These are phyloP conservation scores for Cosmia trapezina DNA, from an alignment of 2,888 invertebrate species.

Conservation along the genomic window DNA sequence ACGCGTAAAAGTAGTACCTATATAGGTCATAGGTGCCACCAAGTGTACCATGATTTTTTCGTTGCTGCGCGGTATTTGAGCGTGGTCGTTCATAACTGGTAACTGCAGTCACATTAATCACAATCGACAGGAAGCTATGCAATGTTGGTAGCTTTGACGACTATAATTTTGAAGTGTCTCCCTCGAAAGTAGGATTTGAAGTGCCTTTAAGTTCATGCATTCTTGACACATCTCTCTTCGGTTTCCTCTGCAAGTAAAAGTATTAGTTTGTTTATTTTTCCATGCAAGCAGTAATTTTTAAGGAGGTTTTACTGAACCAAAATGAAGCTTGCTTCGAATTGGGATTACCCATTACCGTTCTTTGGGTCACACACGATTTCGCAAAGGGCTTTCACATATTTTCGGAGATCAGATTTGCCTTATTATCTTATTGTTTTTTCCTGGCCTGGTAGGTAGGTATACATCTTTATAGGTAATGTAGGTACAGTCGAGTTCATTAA, in stretches of 20 bases:
- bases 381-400: neutral
- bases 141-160: neutral
- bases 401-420: too few species aligned
- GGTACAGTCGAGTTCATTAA: too few species aligned
- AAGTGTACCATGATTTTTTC: neutral
- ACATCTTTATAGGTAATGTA: neutral
- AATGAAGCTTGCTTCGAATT: neutral
- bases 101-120: slow-evolving; percentile 15
- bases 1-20: neutral
- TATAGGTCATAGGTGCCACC: neutral
- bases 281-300: neutral
- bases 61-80: neutral
- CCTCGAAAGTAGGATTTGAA: slow-evolving; percentile 78
- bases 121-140: neutral
- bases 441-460: too few species aligned
- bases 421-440: too few species aligned
- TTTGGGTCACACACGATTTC: neutral
- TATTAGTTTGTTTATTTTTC: neutral
- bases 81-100: neutral
- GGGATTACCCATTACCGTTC: neutral
- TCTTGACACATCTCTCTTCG: slow-evolving; percentile 68
- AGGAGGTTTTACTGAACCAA: neutral
- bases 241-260: slow-evolving; percentile 72
- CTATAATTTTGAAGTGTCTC: slow-evolving; percentile 67
- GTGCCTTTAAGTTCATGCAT: slow-evolving; percentile 78